Evolutionary conservation across 2,113 vertebrate genomes (phyloP).

Genomic region (Sardina pilchardus): DNA sequence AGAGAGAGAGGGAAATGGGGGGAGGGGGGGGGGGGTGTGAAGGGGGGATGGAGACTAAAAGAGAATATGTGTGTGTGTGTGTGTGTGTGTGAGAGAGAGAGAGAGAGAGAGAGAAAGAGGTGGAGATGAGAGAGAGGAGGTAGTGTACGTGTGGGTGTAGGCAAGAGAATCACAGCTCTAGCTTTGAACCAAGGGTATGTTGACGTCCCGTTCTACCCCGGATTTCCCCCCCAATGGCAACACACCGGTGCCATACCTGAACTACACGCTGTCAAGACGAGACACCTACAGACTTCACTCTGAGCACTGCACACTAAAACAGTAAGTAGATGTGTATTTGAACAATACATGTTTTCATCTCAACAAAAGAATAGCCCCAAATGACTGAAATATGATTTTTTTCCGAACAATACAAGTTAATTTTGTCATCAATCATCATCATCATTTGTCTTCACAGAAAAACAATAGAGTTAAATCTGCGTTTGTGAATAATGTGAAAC

Average conservation of each 20-base stretch:
- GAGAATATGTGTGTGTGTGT: no score
- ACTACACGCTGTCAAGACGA: not conserved
- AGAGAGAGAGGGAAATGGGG: not conserved
- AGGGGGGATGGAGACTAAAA: not conserved
- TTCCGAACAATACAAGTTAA: not conserved
- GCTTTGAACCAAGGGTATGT: not conserved
- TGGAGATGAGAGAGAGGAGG: conserved; percentile 2
- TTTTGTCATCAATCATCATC: not conserved
- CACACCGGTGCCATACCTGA: not conserved
- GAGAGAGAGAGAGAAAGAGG: not conserved
- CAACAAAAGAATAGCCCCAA: not conserved
- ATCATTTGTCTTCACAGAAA: not conserved
- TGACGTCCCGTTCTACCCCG: not conserved
- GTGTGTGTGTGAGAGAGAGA: not conserved
- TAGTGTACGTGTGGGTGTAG: not conserved
- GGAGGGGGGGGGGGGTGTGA: not conserved
- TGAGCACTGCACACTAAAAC: not conserved
- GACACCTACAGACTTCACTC: not conserved
- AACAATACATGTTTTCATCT: not conserved
- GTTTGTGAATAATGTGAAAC: not conserved
- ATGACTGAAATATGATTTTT: not conserved
- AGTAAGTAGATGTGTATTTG: not conserved
- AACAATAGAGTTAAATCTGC: not conserved
- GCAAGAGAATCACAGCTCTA: not conserved
- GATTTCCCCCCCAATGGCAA: not conserved